Percentiles rank a stretch among this genome's conserved stretches.
These are phyloP conservation scores for Vulpes ferrilata DNA, from an alignment of 2,113 vertebrate genomes.

Conservation along the genomic window DNA sequence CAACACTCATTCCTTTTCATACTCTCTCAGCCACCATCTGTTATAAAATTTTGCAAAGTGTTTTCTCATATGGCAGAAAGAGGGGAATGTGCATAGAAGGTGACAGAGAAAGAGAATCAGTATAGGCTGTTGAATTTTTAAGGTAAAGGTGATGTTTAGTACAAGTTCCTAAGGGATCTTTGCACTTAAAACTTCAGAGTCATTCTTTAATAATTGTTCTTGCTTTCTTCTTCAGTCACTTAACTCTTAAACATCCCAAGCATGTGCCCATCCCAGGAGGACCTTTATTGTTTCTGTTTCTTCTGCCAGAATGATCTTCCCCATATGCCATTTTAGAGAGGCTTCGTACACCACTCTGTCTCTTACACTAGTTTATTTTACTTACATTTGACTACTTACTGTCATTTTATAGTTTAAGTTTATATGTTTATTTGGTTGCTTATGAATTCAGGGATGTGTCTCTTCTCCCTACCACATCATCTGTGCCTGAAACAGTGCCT, in stretches of 20 bases:
- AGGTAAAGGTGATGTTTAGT: not conserved
- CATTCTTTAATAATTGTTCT: not conserved
- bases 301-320: not conserved
- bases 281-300: not conserved
- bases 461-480: not conserved
- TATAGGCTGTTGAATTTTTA: not conserved
- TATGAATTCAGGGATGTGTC: not conserved
- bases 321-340: not conserved
- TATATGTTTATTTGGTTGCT: not conserved
- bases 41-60: not conserved
- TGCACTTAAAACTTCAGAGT: not conserved
- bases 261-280: not conserved
- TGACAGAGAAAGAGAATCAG: not conserved
- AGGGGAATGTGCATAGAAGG: not conserved
- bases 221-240: not conserved
- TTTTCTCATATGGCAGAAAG: not conserved
- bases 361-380: slow-evolving; percentile 18
- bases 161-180: not conserved
- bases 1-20: not conserved
- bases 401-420: not conserved
- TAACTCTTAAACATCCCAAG: not conserved
- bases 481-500: not conserved
- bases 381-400: not conserved
- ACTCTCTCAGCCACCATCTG: not conserved
- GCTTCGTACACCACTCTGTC: not conserved